Evolutionary conservation across 2,888 invertebrate genomes (phyloP).

Genomic region (Athripsodes cinereus): DNA sequence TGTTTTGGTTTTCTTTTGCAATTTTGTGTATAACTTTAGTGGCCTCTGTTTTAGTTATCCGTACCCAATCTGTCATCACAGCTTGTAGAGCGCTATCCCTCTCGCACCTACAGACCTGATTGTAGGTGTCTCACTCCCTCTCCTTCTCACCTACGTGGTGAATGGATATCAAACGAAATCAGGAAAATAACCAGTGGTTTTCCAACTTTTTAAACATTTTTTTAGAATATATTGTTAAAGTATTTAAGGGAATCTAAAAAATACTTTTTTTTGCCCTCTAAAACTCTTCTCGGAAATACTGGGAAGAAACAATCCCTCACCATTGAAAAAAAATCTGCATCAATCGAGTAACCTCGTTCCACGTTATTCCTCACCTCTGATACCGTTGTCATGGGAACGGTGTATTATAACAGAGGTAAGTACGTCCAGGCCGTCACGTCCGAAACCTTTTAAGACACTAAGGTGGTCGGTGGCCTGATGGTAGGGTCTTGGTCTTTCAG

Average conservation of each 20-base stretch:
- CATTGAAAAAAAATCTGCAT: too few relatives aligned
- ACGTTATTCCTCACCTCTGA: too few relatives aligned
- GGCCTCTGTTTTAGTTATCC: conserved; percentile 18
- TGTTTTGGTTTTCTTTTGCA: background rate
- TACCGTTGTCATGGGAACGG: too few relatives aligned
- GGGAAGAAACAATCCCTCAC: too few relatives aligned
- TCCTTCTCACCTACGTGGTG: background rate
- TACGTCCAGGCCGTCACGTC: too few relatives aligned
- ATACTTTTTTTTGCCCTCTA: background rate
- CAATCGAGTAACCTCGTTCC: too few relatives aligned
- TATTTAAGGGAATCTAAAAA: background rate
- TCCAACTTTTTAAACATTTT: background rate
- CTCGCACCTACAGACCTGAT: background rate
- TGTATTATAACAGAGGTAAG: too few relatives aligned
- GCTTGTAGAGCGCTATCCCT: conserved; percentile 4
- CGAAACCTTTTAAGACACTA: too few relatives aligned
- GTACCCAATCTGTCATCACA: conserved; percentile 17
- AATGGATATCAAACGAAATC: background rate
- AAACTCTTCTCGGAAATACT: too few relatives aligned
- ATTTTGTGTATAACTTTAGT: conserved; percentile 4
- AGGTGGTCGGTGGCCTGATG: too few relatives aligned
- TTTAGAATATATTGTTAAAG: background rate
- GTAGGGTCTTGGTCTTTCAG: too few relatives aligned
- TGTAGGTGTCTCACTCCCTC: background rate
- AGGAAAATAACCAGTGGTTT: background rate